These are phyloP conservation scores for Gila orcuttii DNA, from an alignment of 2,113 vertebrate species.

Conservation along the genomic window DNA sequence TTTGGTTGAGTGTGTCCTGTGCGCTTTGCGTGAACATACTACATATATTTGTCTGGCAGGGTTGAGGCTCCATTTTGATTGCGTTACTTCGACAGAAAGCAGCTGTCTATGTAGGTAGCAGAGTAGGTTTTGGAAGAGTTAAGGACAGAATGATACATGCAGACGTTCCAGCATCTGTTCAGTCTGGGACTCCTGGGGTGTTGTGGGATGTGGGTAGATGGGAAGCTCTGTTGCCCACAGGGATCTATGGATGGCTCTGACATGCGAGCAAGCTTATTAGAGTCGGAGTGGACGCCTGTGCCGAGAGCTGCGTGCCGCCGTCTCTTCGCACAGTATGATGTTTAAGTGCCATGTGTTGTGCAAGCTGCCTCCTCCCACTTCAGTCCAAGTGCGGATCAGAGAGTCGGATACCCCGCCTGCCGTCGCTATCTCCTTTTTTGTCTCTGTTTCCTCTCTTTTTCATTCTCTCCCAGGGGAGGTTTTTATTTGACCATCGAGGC, in stretches of 20 bases:
- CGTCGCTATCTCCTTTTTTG: background rate
- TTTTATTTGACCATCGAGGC: background rate
- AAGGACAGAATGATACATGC: background rate
- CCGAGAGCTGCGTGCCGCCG: constrained; percentile 17
- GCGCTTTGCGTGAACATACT: background rate
- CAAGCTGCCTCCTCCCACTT: constrained; percentile 67
- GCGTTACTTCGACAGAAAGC: background rate
- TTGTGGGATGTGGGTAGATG: background rate
- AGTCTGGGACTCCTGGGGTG: constrained; percentile 1
- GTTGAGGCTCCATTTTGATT: background rate
- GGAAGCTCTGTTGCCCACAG: constrained; percentile 19
- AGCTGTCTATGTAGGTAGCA: background rate
- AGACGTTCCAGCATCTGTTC: constrained; percentile 35
- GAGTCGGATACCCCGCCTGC: constrained; percentile 57
- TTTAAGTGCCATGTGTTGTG: constrained; percentile 69
- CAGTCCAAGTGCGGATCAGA: constrained; percentile 60
- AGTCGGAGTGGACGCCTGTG: constrained; percentile 19
- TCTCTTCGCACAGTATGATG: constrained; percentile 64
- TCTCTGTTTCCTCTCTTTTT: background rate
- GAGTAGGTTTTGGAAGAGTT: background rate
- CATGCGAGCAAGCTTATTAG: constrained; percentile 15
- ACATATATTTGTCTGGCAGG: background rate
- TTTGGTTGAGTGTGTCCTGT: background rate
- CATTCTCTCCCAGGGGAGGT: background rate
- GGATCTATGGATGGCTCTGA: background rate